Evolutionary conservation across 2,113 vertebrate species (phyloP).

Genomic region (Ammodytes marinus): DNA sequence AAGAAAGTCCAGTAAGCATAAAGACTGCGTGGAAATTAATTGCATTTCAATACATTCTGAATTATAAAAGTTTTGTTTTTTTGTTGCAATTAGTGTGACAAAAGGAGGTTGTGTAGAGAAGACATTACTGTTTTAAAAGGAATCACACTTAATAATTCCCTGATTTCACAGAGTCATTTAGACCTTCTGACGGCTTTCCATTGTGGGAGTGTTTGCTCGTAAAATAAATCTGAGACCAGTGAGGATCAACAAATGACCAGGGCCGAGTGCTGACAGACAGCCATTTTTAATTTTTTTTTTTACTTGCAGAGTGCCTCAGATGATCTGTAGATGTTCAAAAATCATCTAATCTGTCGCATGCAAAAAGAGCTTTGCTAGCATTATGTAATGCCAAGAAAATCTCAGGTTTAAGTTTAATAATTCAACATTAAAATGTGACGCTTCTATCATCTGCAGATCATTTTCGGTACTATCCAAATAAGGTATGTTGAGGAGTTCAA

Average conservation of each 20-base stretch:
- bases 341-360: conserved; percentile 56
- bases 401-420: conserved; percentile 29
- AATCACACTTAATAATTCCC: conserved; percentile 86
- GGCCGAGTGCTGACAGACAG: conserved; percentile 30
- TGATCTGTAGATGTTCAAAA: conserved; percentile 63
- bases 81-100: conserved; percentile 84
- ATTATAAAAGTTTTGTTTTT: conserved; percentile 84
- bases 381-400: conserved; percentile 29
- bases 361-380: conserved; percentile 57
- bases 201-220: conserved; percentile 38
- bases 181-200: conserved; percentile 73
- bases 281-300: neutral
- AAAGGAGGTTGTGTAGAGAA: conserved; percentile 82
- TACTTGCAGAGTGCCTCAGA: conserved; percentile 60
- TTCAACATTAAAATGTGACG: conserved; percentile 13
- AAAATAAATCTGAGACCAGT: conserved; percentile 45
- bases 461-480: conserved; percentile 62
- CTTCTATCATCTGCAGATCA: conserved; percentile 61
- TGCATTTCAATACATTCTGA: conserved; percentile 88
- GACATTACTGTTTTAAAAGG: conserved; percentile 79
- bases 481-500: neutral
- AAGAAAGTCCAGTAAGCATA: conserved; percentile 87
- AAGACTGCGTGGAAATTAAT: conserved; percentile 87
- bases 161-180: conserved; percentile 85
- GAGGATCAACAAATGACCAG: conserved; percentile 22